Conservation (phyloP, 2,888 invertebrate species). For the Dryadula phaetusa region DNA sequence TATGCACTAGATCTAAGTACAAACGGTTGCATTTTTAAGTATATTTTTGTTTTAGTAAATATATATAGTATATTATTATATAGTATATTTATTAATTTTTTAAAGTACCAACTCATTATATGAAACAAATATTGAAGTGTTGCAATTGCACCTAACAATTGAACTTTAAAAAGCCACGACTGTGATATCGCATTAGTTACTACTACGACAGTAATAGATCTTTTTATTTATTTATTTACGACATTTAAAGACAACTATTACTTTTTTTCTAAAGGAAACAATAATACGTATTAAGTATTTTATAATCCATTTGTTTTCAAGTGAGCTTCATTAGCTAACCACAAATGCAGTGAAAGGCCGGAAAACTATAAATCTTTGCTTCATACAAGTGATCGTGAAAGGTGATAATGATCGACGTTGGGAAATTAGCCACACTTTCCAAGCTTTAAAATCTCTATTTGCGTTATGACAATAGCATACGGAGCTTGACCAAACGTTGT, state of each 20-base stretch:
- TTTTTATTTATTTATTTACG: not conserved
- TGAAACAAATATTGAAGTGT: too few relatives aligned
- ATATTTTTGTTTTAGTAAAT: too few relatives aligned
- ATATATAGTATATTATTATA: too few relatives aligned
- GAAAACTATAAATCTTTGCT: slow-evolving; percentile 59
- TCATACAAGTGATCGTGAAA: slow-evolving; percentile 62
- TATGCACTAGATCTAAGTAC: too few relatives aligned
- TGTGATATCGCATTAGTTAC: not conserved
- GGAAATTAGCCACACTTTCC: slow-evolving; percentile 71
- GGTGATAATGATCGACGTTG: slow-evolving; percentile 56
- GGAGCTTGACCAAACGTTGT: slow-evolving; percentile 28
- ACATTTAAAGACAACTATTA: slow-evolving; percentile 1
- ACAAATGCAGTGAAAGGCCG: slow-evolving; percentile 59
- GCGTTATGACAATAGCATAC: slow-evolving; percentile 48
- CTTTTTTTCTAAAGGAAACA: slow-evolving; percentile 22
- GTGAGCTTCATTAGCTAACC: slow-evolving; percentile 27
- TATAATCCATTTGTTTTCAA: slow-evolving; percentile 25
- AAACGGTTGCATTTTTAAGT: too few relatives aligned
- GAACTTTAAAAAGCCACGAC: not conserved
- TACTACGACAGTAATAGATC: slow-evolving; percentile 1
- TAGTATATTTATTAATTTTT: too few relatives aligned
- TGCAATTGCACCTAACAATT: not conserved
- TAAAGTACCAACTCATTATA: too few relatives aligned
- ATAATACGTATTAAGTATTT: slow-evolving; percentile 18
- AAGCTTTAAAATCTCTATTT: slow-evolving; percentile 53